Conservation (phyloP, 2,113 vertebrate species). For the Ammodytes dubius region DNA sequence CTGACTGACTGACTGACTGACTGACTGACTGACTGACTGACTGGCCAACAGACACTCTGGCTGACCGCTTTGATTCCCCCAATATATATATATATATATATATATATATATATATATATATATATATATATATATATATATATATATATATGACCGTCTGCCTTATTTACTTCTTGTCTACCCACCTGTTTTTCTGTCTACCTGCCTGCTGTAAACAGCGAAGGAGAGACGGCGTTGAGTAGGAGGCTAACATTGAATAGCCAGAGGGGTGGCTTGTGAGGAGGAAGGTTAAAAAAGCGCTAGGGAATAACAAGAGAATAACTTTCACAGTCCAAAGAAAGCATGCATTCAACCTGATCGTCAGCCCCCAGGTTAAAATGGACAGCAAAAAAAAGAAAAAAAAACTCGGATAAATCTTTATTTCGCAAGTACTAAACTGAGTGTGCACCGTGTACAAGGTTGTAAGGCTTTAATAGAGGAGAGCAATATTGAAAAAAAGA, state of each 20-base stretch:
- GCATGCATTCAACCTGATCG: slow-evolving; percentile 9
- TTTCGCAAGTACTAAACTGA: slow-evolving; percentile 1
- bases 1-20: slow-evolving; percentile 30
- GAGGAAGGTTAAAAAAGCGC: slow-evolving; percentile 18
- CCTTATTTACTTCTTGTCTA: slow-evolving; percentile 51
- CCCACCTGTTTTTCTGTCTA: slow-evolving; percentile 39
- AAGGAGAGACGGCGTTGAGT: slow-evolving; percentile 5
- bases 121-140: too few species aligned
- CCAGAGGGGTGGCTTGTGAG: slow-evolving; percentile 17
- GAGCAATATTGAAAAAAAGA: slow-evolving; percentile 7
- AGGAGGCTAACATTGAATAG: slow-evolving; percentile 16
- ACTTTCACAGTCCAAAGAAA: slow-evolving; percentile 11
- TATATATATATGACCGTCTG: slow-evolving; percentile 21
- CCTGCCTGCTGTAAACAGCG: slow-evolving; percentile 18
- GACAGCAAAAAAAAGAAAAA: slow-evolving; percentile 23
- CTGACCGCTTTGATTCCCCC: slow-evolving; percentile 39
- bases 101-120: too few species aligned
- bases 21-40: slow-evolving; percentile 31
- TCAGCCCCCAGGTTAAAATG: slow-evolving; percentile 9
- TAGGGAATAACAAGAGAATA: slow-evolving; percentile 10
- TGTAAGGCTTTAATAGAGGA: slow-evolving; percentile 24
- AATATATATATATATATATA: too few species aligned
- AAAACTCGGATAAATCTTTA: slow-evolving; percentile 42
- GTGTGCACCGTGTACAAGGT: neutral
- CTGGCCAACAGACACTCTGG: slow-evolving; percentile 37